Base-by-base conservation (phyloP, 2,797 vertebrate genomes). In the Apogon hyalosoma region DNA sequence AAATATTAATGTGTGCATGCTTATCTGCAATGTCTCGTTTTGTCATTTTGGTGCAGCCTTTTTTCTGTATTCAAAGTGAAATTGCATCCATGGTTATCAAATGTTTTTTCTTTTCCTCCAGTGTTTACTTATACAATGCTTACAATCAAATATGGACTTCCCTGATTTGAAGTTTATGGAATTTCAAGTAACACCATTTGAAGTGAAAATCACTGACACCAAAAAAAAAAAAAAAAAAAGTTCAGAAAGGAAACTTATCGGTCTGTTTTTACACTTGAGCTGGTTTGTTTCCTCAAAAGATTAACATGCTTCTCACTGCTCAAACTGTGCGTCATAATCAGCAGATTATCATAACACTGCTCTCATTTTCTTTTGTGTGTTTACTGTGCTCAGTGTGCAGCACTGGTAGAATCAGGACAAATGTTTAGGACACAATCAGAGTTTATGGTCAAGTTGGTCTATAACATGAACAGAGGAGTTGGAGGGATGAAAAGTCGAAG, bases 401-500 rank as follows among this genome's bases (percentile, higher is more conserved):
- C 9, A 46, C 49, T 15, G 16, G 50, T 41, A 8, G 14, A 49
- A 63, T 24, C 40, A 10, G 43, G 66, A 64, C 43, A 45, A 55
- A 73, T 40, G 52, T 33, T 60, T 0, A 11, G 53, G 3, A 6
- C 18, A 38, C 58, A 42, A 33, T 24, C 16, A 21, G 60, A 61
- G 58, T 69, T 70, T 57, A 52, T 10, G 50, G 45, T 53, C 61
- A 63, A 24, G 42, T 18, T 1, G 0, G 40, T 76, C 54, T 49
- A 12, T 60, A 61, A 59, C 3, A 38, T 39, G 13, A 42, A 50
- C 42, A 11, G 39, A n/a, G 48, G 57, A 64, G 49, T 11, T 69
- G 33, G 62, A 75, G 47, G 63, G 40, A 65, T 41, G 50, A 79
- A 66, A 73, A 58, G 62, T 64, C 40, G 4, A 74, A 67, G 21